Percentiles rank a stretch among this genome's conserved stretches.
phyloP scores from a whole-genome alignment of 2,888 invertebrate species.

The Ophioninae sp. region DNA sequence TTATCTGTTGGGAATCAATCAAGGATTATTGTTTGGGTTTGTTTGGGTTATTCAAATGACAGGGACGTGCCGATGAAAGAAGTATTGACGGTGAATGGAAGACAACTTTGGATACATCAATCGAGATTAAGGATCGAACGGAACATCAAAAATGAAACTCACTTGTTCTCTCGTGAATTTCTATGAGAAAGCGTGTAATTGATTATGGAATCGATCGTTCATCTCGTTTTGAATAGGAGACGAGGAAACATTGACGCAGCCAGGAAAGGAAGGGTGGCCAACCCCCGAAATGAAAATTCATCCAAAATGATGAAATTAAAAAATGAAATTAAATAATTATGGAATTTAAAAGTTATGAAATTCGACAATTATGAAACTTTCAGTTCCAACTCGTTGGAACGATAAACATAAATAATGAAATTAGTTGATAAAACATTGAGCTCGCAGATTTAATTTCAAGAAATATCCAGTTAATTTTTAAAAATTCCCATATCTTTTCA shows the following conservation, averaged over 20 bases:
- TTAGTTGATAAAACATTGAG: too few relatives aligned
- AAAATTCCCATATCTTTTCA: too few relatives aligned
- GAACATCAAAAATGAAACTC: background rate
- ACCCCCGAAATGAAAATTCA: too few relatives aligned
- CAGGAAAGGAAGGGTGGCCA: too few relatives aligned
- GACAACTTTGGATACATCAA: background rate
- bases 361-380: too few relatives aligned
- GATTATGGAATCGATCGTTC: background rate
- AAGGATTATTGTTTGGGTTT: background rate
- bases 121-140: background rate
- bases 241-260: background rate
- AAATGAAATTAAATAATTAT: too few relatives aligned
- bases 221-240: background rate
- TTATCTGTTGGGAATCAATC: conserved; percentile 83
- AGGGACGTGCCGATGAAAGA: conserved; percentile 18
- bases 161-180: background rate
- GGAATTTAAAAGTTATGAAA: too few relatives aligned
- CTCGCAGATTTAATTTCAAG: too few relatives aligned
- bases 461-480: too few relatives aligned
- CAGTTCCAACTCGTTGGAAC: too few relatives aligned
- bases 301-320: too few relatives aligned
- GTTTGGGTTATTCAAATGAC: background rate
- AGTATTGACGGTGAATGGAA: background rate
- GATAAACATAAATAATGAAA: too few relatives aligned
- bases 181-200: background rate